Percentiles rank a stretch among this genome's conserved stretches.
phyloP scores from a whole-genome alignment of 2,113 vertebrate species.

The Chauna torquata region DNA sequence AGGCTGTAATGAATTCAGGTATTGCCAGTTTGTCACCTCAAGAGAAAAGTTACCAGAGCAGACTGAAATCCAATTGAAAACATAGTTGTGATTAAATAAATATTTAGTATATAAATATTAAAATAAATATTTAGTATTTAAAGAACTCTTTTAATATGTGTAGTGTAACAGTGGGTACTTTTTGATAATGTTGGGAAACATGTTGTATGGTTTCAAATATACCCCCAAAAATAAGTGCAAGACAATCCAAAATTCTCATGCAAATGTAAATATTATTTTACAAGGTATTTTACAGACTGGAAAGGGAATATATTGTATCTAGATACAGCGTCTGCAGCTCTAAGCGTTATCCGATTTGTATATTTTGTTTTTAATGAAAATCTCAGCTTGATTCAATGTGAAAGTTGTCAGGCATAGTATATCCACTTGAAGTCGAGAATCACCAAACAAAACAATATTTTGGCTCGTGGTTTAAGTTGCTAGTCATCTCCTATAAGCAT shows the following conservation, averaged over 20 bases:
- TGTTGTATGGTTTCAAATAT: background rate
- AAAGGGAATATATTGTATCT: background rate
- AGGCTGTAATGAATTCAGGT: constrained; percentile 72
- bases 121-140: constrained; percentile 22
- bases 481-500: background rate
- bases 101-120: constrained; percentile 28
- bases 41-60: constrained; percentile 43
- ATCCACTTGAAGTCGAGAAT: background rate
- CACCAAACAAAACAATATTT: background rate
- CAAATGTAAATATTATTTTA: background rate
- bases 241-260: background rate
- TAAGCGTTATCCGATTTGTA: background rate
- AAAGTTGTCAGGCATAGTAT: background rate
- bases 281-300: background rate
- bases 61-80: constrained; percentile 51
- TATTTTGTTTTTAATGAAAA: background rate
- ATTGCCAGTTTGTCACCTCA: constrained; percentile 55
- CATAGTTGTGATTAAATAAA: background rate
- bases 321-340: background rate
- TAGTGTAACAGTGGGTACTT: background rate
- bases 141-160: background rate
- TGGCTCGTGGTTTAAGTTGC: background rate
- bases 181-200: background rate
- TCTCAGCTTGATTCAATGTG: background rate
- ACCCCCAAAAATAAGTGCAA: background rate